phyloP scores from a whole-genome alignment of 1,140 invertebrate genomes.

The Paraescarpia echinospica region DNA sequence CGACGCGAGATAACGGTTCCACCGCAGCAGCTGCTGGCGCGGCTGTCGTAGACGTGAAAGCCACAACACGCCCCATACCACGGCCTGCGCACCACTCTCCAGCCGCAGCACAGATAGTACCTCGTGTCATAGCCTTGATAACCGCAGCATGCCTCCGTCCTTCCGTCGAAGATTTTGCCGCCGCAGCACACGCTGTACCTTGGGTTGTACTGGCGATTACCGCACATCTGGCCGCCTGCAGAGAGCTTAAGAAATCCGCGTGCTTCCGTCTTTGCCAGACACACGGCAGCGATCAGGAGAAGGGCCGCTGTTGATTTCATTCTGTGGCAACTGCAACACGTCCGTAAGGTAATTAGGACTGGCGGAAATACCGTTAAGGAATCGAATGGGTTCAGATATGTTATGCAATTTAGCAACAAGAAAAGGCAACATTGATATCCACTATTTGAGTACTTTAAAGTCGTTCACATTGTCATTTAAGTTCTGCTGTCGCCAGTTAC shows the following conservation, averaged over 20 bases:
- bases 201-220: background rate
- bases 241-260: background rate
- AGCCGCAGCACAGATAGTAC: background rate
- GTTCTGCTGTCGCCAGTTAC: too few species aligned
- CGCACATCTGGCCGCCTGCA: background rate
- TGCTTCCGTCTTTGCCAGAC: background rate
- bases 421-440: too few species aligned
- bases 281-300: background rate
- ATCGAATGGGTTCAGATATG: too few species aligned
- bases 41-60: background rate
- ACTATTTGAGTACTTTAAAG: too few species aligned
- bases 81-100: background rate
- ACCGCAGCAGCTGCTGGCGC: background rate
- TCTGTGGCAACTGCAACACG: background rate
- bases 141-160: background rate
- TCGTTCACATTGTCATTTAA: too few species aligned
- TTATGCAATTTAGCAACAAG: too few species aligned
- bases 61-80: background rate
- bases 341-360: too few species aligned
- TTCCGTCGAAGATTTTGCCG: background rate
- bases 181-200: background rate
- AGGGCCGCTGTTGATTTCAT: background rate
- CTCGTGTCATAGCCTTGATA: background rate
- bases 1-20: background rate
- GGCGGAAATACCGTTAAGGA: too few species aligned